phyloP scores from a whole-genome alignment of 2,113 vertebrate genomes.

The Boulengeromyrus knoepffleri region DNA sequence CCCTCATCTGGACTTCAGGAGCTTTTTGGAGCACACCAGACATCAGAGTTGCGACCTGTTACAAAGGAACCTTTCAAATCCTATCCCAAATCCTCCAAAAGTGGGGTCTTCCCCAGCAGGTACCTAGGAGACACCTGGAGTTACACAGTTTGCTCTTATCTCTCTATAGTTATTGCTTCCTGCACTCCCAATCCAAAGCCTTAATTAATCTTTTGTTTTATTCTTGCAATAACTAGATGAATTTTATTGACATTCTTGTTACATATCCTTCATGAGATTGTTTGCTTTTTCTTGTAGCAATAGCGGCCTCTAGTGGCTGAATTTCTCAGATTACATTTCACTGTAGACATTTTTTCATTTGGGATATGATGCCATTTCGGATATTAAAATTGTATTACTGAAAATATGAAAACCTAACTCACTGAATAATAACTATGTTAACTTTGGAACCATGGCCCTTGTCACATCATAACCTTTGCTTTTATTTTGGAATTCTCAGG shows the following conservation, averaged over 20 bases:
- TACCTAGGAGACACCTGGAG: not conserved
- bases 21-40: not conserved
- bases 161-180: not conserved
- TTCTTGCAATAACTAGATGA: not conserved
- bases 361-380: not conserved
- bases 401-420: not conserved
- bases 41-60: not conserved
- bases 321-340: not conserved
- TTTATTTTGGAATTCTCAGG: too few species aligned
- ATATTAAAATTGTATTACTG: not conserved
- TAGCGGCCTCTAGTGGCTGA: not conserved
- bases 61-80: not conserved
- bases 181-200: not conserved
- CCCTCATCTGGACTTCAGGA: not conserved
- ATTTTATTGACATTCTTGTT: not conserved
- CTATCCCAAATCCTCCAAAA: not conserved
- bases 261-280: not conserved
- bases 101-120: not conserved
- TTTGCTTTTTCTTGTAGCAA: not conserved
- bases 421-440: not conserved
- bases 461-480: too few species aligned
- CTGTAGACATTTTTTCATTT: not conserved
- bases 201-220: not conserved
- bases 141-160: not conserved
- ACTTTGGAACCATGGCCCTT: not conserved